Percentiles rank a stretch among this genome's conserved stretches.
Evolutionary conservation across 2,797 vertebrate genomes (phyloP).

Genomic region (Cyprinodon diabolis): DNA sequence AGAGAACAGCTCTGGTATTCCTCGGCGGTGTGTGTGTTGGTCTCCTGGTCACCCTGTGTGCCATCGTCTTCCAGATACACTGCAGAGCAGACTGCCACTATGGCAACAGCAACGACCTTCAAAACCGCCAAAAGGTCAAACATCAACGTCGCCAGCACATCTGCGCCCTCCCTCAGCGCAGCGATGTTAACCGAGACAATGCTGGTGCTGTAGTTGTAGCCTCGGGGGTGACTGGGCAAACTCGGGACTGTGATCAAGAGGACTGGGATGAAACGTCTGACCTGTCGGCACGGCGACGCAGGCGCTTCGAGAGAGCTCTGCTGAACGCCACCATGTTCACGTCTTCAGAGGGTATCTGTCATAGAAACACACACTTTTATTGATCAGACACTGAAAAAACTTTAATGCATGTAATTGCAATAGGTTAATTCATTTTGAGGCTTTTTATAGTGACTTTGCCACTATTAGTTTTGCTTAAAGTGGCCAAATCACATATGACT

Average conservation of each 20-base stretch:
- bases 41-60: conserved; percentile 88
- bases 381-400: too few relatives aligned
- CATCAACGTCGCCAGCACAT: conserved; percentile 42
- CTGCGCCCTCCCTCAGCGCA: conserved; percentile 54
- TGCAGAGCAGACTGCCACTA: conserved; percentile 88
- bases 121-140: conserved; percentile 52
- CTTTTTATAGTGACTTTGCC: too few relatives aligned
- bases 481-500: too few relatives aligned
- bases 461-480: too few relatives aligned
- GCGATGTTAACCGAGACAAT: conserved; percentile 63
- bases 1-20: conserved; percentile 90
- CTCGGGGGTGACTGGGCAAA: conserved; percentile 64
- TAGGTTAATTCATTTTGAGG: too few relatives aligned
- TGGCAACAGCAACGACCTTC: conserved; percentile 66
- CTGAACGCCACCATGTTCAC: conserved; percentile 88
- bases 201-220: conserved; percentile 64
- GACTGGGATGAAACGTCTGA: conserved; percentile 85
- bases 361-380: not conserved
- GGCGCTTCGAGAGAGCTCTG: conserved; percentile 89
- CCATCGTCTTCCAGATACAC: conserved; percentile 89
- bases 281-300: conserved; percentile 84
- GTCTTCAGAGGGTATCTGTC: conserved; percentile 79
- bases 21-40: conserved; percentile 89
- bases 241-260: conserved; percentile 81
- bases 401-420: too few relatives aligned